Conservation (phyloP, 2,888 invertebrate species). For the Acronicta psi region DNA sequence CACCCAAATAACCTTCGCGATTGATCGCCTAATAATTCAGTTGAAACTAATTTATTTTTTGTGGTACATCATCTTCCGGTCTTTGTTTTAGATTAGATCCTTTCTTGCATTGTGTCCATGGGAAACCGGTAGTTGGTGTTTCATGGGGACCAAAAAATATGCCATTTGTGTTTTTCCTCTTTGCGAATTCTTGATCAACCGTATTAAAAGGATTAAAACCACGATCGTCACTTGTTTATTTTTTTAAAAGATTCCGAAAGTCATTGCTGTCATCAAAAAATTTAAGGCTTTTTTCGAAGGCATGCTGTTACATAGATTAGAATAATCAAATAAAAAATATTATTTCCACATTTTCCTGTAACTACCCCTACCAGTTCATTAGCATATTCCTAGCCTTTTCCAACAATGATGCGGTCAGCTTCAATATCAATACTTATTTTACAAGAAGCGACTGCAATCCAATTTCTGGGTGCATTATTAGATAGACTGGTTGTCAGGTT, state of each 20-base stretch:
- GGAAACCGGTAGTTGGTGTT: conserved; percentile 50
- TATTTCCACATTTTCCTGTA: no score
- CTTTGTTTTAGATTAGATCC: conserved; percentile 66
- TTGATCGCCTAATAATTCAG: conserved; percentile 61
- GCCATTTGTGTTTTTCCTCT: conserved; percentile 14
- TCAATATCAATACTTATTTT: no score
- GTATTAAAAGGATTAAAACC: conserved; percentile 8
- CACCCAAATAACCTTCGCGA: conserved; percentile 62
- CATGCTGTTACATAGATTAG: no score
- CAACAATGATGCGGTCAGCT: no score
- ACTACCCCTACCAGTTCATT: no score
- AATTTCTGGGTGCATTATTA: no score
- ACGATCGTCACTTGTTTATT: conserved; percentile 2
- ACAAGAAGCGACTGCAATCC: no score
- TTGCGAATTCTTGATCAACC: conserved; percentile 18
- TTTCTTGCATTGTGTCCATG: conserved; percentile 64
- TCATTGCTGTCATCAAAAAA: no score
- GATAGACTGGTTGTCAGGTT: no score
- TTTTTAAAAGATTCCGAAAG: not conserved
- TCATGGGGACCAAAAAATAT: conserved; percentile 41
- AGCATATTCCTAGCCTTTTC: no score
- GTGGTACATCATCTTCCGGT: conserved; percentile 61
- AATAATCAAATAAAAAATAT: no score
- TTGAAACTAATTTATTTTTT: conserved; percentile 70
- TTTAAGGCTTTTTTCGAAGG: no score